Conservation (phyloP, 2,113 vertebrate genomes). For the human (Homo sapiens) region DNA sequence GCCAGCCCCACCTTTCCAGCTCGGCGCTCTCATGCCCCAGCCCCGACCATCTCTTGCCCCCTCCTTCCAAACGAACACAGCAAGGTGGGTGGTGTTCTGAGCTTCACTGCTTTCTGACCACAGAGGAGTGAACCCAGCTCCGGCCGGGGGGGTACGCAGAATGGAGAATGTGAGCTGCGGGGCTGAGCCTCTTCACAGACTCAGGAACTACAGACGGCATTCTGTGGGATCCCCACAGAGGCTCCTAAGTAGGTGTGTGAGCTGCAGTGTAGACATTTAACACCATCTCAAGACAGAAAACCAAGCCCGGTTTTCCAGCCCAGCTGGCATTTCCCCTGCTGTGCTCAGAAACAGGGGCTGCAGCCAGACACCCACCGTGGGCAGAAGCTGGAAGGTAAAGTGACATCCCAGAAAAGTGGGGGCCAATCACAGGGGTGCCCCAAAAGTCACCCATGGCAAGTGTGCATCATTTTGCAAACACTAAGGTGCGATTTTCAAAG, state of each 20-base stretch:
- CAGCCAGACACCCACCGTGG: accelerated
- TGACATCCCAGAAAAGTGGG: not conserved
- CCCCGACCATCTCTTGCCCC: not conserved
- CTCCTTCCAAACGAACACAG: not conserved
- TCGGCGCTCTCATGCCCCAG: accelerated
- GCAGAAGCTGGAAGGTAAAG: not conserved
- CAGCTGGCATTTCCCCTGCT: not conserved
- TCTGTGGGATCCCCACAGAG: too few species aligned
- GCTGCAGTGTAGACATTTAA: not conserved
- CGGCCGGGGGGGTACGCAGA: too few species aligned
- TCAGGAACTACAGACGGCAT: accelerated
- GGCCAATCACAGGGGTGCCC: not conserved
- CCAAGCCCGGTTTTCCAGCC: accelerated
- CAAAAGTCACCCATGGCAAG: accelerated
- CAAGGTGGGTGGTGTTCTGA: too few species aligned
- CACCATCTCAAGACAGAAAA: not conserved
- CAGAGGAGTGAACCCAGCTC: not conserved
- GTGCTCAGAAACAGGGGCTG: not conserved
- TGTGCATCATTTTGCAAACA: not conserved
- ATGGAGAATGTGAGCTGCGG: accelerated
- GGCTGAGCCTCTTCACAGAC: not conserved
- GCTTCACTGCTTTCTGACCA: accelerated
- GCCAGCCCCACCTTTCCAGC: not conserved
- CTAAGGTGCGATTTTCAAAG: not conserved
- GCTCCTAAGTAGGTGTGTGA: accelerated